These are phyloP conservation scores for Cistogaster globosa DNA, from an alignment of 2,888 invertebrate species.

Conservation along the genomic window DNA sequence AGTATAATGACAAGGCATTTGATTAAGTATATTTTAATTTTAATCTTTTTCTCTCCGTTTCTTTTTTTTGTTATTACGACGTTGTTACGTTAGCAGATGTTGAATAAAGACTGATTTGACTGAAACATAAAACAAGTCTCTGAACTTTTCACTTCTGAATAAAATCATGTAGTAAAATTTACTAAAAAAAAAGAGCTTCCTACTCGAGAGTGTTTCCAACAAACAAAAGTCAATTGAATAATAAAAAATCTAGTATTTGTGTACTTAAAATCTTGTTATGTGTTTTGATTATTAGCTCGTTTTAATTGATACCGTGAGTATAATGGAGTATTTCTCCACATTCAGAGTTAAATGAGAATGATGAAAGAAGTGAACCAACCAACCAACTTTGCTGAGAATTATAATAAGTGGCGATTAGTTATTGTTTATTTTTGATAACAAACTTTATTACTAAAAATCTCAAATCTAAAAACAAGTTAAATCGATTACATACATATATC, in stretches of 20 bases:
- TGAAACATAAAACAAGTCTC: slow-evolving; percentile 55
- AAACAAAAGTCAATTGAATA: slow-evolving; percentile 2
- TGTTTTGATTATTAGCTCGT: slow-evolving; percentile 28
- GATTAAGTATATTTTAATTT: neutral
- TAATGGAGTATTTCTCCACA: slow-evolving; percentile 35
- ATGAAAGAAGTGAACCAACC: slow-evolving; percentile 17
- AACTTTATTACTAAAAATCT: slow-evolving; percentile 4
- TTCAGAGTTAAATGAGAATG: slow-evolving; percentile 50
- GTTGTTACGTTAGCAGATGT: slow-evolving; percentile 60
- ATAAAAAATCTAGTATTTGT: slow-evolving; percentile 1
- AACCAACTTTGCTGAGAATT: neutral
- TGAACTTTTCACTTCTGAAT: slow-evolving; percentile 43
- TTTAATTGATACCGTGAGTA: slow-evolving; percentile 37
- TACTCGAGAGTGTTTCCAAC: slow-evolving; percentile 31
- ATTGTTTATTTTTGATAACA: slow-evolving; percentile 43
- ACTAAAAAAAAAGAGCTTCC: slow-evolving; percentile 21
- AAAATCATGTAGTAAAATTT: slow-evolving; percentile 16
- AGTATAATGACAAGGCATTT: slow-evolving; percentile 25
- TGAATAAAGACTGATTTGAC: slow-evolving; percentile 57
- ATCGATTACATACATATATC: neutral
- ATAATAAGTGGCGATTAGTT: neutral
- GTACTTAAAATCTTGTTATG: slow-evolving; percentile 26
- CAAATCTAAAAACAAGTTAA: slow-evolving; percentile 25
- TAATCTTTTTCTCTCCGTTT: slow-evolving; percentile 1
- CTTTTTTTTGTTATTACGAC: slow-evolving; percentile 23